A percentile compares a stretch with the other conserved stretches of the same genome.
Conservation (phyloP, 2,113 vertebrate species). For the Myxocyprinus asiaticus region DNA sequence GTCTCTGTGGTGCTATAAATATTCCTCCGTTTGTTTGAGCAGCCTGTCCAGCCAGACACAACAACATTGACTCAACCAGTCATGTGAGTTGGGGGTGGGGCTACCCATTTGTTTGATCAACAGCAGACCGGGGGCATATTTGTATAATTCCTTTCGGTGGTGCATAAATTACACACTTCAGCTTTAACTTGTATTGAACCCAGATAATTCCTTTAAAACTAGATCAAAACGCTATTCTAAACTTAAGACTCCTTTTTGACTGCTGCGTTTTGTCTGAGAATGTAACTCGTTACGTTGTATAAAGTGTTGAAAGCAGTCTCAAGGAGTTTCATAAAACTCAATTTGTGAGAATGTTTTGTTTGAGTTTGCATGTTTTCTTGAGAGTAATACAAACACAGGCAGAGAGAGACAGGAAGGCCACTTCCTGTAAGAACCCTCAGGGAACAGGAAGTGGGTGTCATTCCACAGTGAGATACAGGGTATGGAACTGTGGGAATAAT, state of each 20-base stretch:
- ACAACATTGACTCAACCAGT: too few species aligned
- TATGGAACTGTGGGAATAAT: slow-evolving; percentile 45
- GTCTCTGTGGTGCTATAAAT: too few species aligned
- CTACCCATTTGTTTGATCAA: too few species aligned
- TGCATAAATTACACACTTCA: too few species aligned
- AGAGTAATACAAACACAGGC: slow-evolving; percentile 29
- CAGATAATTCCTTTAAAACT: too few species aligned
- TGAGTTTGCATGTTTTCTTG: slow-evolving; percentile 31
- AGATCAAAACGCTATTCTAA: too few species aligned
- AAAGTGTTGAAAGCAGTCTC: not conserved
- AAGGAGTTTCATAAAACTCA: not conserved
- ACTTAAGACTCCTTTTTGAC: not conserved
- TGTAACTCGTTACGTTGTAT: not conserved
- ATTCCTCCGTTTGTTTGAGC: too few species aligned
- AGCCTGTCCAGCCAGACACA: too few species aligned
- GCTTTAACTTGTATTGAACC: too few species aligned
- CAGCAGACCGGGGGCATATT: too few species aligned
- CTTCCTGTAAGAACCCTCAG: slow-evolving; percentile 45
- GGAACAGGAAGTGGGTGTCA: slow-evolving; percentile 52
- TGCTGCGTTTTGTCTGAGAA: not conserved
- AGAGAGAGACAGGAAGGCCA: slow-evolving; percentile 42
- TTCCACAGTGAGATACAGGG: slow-evolving; percentile 29
- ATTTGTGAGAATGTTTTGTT: slow-evolving; percentile 24
- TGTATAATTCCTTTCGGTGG: too few species aligned
- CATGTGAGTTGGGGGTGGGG: too few species aligned